phyloP scores from a whole-genome alignment of 2,113 vertebrate genomes.

The Eubucco bourcierii region DNA sequence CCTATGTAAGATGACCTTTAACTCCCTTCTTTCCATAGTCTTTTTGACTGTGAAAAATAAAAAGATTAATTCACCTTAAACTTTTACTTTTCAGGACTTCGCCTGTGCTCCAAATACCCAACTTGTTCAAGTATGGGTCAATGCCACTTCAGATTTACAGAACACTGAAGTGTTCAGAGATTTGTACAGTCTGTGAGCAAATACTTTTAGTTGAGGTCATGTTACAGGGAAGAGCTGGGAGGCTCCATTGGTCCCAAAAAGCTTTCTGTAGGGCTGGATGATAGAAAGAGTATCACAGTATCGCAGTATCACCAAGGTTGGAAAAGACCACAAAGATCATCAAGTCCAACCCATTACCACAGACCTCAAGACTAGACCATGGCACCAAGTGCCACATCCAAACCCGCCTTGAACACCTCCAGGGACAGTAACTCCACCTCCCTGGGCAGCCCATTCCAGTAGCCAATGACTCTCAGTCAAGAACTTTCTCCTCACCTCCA shows the following conservation, averaged over 20 bases:
- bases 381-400: too few species aligned
- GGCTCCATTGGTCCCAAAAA: neutral
- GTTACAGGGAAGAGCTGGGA: neutral
- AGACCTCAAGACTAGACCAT: too few species aligned
- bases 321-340: too few species aligned
- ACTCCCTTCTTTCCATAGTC: rapidly evolving
- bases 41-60: neutral
- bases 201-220: neutral
- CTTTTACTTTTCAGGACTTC: neutral
- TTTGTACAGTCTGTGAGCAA: neutral
- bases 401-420: too few species aligned
- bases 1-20: neutral
- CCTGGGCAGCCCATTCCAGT: too few species aligned
- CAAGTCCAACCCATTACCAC: too few species aligned
- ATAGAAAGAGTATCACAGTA: too few species aligned
- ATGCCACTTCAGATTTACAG: neutral
- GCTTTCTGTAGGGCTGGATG: neutral
- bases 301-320: too few species aligned
- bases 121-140: neutral
- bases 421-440: too few species aligned
- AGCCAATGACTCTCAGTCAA: too few species aligned
- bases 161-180: neutral
- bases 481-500: too few species aligned
- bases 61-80: neutral
- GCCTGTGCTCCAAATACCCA: neutral